Evolutionary conservation across 2,113 vertebrate genomes (phyloP), one percentile per base, ranked within the genome.

Genomic region (Oxygymnocypris stewartii): DNA sequence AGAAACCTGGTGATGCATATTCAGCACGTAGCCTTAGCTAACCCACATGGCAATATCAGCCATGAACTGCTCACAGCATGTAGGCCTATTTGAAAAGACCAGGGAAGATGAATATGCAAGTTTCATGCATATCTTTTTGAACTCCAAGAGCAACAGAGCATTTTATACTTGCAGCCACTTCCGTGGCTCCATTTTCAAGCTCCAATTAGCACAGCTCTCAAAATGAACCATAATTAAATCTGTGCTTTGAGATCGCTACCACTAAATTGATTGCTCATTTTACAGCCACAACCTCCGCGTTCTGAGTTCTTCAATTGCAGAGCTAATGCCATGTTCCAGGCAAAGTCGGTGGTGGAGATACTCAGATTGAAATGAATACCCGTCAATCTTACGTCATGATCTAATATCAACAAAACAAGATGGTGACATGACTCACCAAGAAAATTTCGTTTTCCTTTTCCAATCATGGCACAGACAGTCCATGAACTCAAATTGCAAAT

Each of bases 1-100:
- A 80, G 7, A 25, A 16, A 10, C 20, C 79, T 80, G 79, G 79
- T 80, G 57, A 80, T 44, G n/a, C 57, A 80, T 80, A 63, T 80
- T 80, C 78, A 80, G 35, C 11, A 63, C 3, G 7, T 37, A 77
- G 40, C 42, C 42, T 65, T 25, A 31, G 44, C 42, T 42, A 79
- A 75, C 75, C 51, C 75, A 65, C 12, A n/a, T 23, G 42, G 67
- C 31, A 74, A 74, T 47, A 59, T 71, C 49, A 75, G 82, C 65
- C 65, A 49, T 79, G 71, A 84, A 87, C 71, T 44, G 44, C 65
- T 67, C 42, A 79, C 57, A 47, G 84, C 40, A 57, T 51, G 67
- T 51, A 31, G 28, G 28, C 28, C 28, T 31, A 40, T 86, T 82
- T 82, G 47, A 44, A 77, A 42, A 82, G 79, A 28, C 16, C 8